phyloP scores from a whole-genome alignment of 2,797 vertebrate genomes.

The Arremon aurantiirostris region DNA sequence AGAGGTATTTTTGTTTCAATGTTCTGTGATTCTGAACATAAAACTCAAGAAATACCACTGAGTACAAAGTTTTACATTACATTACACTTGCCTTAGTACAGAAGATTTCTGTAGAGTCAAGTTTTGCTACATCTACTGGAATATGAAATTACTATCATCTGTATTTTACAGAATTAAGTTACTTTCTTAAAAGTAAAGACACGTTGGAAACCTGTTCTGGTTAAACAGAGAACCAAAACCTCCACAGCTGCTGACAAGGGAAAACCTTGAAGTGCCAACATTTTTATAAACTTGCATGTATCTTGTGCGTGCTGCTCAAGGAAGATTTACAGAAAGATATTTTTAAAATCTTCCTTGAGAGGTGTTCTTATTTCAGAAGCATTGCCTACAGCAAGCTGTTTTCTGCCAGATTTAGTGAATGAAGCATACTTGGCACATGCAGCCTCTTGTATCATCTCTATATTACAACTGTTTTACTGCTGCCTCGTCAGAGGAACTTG shows the following conservation, averaged over 20 bases:
- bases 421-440: background rate
- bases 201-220: background rate
- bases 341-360: background rate
- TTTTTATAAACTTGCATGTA: background rate
- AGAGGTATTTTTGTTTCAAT: background rate
- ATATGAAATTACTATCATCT: background rate
- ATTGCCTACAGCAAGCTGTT: slow-evolving; percentile 22
- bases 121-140: background rate
- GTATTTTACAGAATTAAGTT: background rate
- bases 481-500: background rate
- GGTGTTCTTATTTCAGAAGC: background rate
- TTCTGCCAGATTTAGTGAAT: slow-evolving; percentile 3
- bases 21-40: background rate
- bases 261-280: background rate
- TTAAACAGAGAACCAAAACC: background rate
- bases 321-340: background rate
- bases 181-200: background rate
- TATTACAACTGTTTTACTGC: background rate
- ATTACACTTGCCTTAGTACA: background rate
- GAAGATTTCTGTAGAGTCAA: background rate
- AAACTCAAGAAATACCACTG: background rate
- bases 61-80: background rate
- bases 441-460: background rate
- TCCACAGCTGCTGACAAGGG: background rate
- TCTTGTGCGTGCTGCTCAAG: background rate